A percentile compares a stretch with the other conserved stretches of the same genome.
Conservation (phyloP, 2,888 invertebrate genomes). For the Eupithecia pulchellata region DNA sequence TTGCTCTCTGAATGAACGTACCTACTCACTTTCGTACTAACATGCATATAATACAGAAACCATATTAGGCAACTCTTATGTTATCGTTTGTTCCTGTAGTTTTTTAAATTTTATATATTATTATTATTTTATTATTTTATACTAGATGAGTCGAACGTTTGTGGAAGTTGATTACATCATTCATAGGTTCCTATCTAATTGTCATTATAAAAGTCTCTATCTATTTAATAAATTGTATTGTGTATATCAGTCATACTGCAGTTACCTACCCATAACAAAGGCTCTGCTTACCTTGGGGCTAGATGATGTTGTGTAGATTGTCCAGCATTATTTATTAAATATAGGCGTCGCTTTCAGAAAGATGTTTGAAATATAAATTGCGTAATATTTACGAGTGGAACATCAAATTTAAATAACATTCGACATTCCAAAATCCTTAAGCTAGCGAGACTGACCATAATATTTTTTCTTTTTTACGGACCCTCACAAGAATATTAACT, state of each 20-base stretch:
- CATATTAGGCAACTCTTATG: background rate
- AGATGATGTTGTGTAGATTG: too few relatives aligned
- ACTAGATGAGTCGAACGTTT: background rate
- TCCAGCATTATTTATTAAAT: too few relatives aligned
- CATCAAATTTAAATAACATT: background rate
- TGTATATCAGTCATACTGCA: too few relatives aligned
- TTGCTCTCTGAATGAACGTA: slow-evolving; percentile 68
- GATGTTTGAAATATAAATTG: too few relatives aligned
- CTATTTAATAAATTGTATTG: too few relatives aligned
- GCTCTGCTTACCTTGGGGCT: too few relatives aligned
- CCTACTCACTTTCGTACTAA: slow-evolving; percentile 67
- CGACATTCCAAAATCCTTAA: background rate
- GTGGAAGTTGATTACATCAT: background rate
- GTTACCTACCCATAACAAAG: too few relatives aligned
- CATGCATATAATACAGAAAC: slow-evolving; percentile 65
- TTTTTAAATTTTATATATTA: background rate
- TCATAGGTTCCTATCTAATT: too few relatives aligned
- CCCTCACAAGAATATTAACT: background rate
- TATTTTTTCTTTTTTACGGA: background rate
- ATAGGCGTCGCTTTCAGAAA: too few relatives aligned
- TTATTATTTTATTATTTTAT: background rate
- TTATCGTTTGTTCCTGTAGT: background rate
- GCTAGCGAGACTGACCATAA: background rate
- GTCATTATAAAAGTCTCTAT: too few relatives aligned
- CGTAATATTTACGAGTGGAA: too few relatives aligned